Base-by-base conservation (phyloP, 2,888 invertebrate genomes). In the Hecatera dysodea region DNA sequence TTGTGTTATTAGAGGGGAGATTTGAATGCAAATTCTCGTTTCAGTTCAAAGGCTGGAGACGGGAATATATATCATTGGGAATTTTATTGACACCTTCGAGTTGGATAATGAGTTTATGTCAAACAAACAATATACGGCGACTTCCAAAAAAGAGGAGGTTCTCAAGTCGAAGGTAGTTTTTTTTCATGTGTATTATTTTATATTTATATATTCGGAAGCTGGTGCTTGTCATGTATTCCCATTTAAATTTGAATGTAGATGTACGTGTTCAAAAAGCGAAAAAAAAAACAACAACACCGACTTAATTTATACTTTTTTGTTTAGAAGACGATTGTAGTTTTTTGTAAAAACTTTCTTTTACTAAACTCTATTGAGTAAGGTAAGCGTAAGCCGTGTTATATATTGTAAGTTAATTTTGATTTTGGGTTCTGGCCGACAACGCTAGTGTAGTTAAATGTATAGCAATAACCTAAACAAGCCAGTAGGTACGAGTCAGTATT, bases 11-110 rank as follows among this genome's bases (percentile, higher is more conserved):
- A 66, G 52, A 61, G 59, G 62, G 48, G 29, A 48, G 63, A 68
- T 55, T 69, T 63, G 33, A 69, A 76, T 67, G 52, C 24, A 29
- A 64, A 46, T 39, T 64, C 24, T 50, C 27, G 53, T 70, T 76
- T 64, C 36, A 15, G 29, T 19, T 60, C 39, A n/a, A 48, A 46
- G 68, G 67, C 55, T 52, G 67, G 46, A 67, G n/a, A 67, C 19
- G 17, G 15, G 39, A 46, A 52, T 66, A 74, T 67, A 60, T 74
- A 73, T 75, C 39, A 50, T 67, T 52, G 24, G 3, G 29, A 33
- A 29, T 50, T 57, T 12, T 12, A 56, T 36, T 61, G 60, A 55
- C 74, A 56, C 59, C 39, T 59, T 48, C 39, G 7, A 42, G 46
- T 67, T 75, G 22, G 22, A 19, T 62, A 42, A 59, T 53, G 39